phyloP scores from a whole-genome alignment of 2,113 vertebrate genomes.

The Hippocampus mohnikei region DNA sequence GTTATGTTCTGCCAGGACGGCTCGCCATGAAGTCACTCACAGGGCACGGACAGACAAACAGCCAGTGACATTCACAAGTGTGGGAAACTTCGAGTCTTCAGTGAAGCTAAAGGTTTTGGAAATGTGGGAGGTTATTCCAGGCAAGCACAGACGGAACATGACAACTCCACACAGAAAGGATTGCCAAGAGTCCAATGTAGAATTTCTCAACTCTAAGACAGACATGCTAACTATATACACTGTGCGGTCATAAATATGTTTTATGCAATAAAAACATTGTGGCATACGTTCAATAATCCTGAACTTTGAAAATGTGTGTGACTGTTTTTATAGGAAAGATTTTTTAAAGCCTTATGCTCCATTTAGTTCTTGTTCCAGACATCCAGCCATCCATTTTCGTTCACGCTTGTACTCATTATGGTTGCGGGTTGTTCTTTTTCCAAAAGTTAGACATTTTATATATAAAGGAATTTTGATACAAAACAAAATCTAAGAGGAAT shows the following conservation, averaged over 20 bases:
- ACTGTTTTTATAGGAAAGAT: background rate
- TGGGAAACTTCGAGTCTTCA: too few species aligned
- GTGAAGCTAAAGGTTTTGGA: too few species aligned
- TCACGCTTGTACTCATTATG: background rate
- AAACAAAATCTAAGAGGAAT: background rate
- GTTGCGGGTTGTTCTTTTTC: constrained; percentile 2
- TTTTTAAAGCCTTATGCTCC: background rate
- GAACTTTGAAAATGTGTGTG: background rate
- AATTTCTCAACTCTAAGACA: background rate
- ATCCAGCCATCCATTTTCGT: background rate
- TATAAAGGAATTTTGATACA: background rate
- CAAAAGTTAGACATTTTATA: background rate
- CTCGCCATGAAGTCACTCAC: too few species aligned
- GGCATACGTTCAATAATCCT: background rate
- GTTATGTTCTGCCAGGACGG: too few species aligned
- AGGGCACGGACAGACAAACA: too few species aligned
- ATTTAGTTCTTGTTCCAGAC: background rate
- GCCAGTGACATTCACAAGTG: too few species aligned
- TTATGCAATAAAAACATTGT: background rate
- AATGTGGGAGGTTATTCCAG: too few species aligned
- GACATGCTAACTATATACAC: background rate
- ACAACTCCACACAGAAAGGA: background rate
- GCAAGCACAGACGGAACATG: too few species aligned
- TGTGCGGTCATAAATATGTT: background rate
- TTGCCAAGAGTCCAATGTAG: background rate